Percentiles rank a stretch among this genome's conserved stretches.
These are phyloP conservation scores for Scophthalmus maximus DNA, from an alignment of 2,113 vertebrate species.

Conservation along the genomic window DNA sequence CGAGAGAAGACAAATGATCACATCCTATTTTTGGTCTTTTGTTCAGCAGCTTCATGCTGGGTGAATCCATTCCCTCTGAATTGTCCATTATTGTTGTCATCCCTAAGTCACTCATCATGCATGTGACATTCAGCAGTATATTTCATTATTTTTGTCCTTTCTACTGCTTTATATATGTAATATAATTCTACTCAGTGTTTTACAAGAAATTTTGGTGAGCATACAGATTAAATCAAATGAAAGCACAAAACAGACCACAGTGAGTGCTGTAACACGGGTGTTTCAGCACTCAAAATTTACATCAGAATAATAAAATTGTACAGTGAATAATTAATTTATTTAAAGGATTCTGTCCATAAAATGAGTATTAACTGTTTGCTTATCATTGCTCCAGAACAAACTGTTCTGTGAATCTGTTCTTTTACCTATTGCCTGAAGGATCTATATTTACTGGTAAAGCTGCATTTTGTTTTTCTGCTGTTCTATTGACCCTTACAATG, in stretches of 20 bases:
- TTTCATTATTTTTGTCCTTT: conserved; percentile 22
- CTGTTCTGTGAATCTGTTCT: conserved; percentile 10
- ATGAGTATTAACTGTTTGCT: not conserved
- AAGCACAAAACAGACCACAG: conserved; percentile 32
- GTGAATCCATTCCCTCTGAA: too few species aligned
- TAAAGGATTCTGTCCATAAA: too few species aligned
- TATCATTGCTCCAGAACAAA: conserved; percentile 11
- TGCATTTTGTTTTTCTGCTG: not conserved
- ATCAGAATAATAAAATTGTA: not conserved
- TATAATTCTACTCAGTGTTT: conserved; percentile 31
- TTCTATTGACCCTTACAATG: conserved; percentile 23
- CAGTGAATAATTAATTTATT: conserved; percentile 2
- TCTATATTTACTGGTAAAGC: not conserved
- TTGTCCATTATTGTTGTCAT: conserved; percentile 22
- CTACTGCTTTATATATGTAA: conserved; percentile 43
- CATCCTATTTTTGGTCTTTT: conserved; percentile 44
- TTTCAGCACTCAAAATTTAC: conserved; percentile 1
- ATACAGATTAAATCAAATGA: conserved; percentile 15
- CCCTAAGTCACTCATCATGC: not conserved
- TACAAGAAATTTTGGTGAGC: not conserved
- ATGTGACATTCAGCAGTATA: conserved; percentile 11
- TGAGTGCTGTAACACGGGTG: conserved; percentile 14
- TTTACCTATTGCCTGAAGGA: conserved; percentile 3
- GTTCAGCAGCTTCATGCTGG: conserved; percentile 49
- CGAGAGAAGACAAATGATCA: conserved; percentile 15